These are phyloP conservation scores for Botia almorhae DNA, from an alignment of 2,797 vertebrate genomes.

Conservation along the genomic window DNA sequence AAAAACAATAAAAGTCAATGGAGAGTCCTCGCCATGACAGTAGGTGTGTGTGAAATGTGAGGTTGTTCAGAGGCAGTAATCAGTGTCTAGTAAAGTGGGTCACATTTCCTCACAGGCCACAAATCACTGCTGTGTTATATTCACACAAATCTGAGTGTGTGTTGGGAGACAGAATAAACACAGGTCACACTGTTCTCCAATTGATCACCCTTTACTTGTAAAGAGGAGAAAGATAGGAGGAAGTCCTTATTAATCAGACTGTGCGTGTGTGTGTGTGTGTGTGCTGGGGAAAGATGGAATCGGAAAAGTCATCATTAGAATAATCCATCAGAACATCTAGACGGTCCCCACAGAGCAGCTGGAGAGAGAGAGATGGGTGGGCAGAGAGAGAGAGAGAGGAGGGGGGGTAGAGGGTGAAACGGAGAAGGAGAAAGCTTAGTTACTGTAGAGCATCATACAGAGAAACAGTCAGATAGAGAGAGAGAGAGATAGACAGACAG, in stretches of 20 bases:
- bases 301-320: conserved; percentile 52
- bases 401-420: background rate
- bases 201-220: conserved; percentile 40
- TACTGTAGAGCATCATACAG: background rate
- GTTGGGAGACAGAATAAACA: conserved; percentile 45
- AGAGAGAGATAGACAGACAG: background rate
- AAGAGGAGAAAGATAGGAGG: conserved; percentile 32
- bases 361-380: background rate
- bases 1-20: background rate
- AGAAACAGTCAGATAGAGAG: background rate
- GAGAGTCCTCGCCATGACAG: no score
- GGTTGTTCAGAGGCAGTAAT: conserved; percentile 37
- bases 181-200: conserved; percentile 37
- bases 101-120: conserved; percentile 46
- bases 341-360: conserved; percentile 21
- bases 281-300: conserved; percentile 38
- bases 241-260: conserved; percentile 35
- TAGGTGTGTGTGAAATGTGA: conserved; percentile 15
- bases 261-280: conserved; percentile 7
- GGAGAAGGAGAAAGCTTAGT: background rate
- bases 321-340: conserved; percentile 44
- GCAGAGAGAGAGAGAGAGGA: background rate
- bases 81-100: conserved; percentile 47
- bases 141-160: conserved; percentile 31
- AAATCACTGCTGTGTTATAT: conserved; percentile 41